phyloP scores from a whole-genome alignment of 2,888 invertebrate species.

The Zele albiditarsus region DNA sequence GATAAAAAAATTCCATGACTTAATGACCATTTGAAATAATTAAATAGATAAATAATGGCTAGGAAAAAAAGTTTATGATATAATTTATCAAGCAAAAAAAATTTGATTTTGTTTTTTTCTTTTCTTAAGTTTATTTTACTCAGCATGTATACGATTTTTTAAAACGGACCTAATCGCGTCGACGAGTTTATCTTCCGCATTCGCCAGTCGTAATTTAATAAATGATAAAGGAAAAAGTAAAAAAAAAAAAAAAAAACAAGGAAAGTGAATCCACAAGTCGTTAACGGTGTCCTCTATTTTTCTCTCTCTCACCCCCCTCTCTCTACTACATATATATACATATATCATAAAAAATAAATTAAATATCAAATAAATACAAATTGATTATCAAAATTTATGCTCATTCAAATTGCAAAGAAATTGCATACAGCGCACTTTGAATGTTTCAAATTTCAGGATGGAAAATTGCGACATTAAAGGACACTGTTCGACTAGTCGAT shows the following conservation, averaged over 20 bases:
- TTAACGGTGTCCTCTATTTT: slow-evolving; percentile 23
- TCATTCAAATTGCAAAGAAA: slow-evolving; percentile 17
- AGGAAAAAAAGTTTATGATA: background rate
- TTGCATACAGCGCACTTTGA: slow-evolving; percentile 2
- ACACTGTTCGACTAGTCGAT: slow-evolving; percentile 53
- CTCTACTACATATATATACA: background rate
- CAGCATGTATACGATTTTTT: slow-evolving; percentile 38
- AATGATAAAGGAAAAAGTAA: background rate
- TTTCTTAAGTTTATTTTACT: slow-evolving; percentile 4
- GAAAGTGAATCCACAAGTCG: slow-evolving; percentile 36
- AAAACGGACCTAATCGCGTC: slow-evolving; percentile 50
- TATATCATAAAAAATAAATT: background rate
- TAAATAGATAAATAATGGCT: background rate
- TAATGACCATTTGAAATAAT: background rate
- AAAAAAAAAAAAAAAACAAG: background rate
- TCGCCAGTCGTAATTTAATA: slow-evolving; percentile 30
- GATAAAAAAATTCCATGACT: slow-evolving; percentile 10
- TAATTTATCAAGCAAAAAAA: background rate
- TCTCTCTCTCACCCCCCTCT: background rate
- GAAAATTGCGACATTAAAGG: slow-evolving; percentile 40
- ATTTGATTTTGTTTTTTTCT: background rate
- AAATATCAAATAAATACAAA: background rate
- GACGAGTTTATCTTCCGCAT: slow-evolving; percentile 41
- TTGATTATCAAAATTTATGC: slow-evolving; percentile 27
- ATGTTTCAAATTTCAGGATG: slow-evolving; percentile 22